Conservation (phyloP, 2,888 invertebrate species). For the Ophonus ardosiacus region DNA sequence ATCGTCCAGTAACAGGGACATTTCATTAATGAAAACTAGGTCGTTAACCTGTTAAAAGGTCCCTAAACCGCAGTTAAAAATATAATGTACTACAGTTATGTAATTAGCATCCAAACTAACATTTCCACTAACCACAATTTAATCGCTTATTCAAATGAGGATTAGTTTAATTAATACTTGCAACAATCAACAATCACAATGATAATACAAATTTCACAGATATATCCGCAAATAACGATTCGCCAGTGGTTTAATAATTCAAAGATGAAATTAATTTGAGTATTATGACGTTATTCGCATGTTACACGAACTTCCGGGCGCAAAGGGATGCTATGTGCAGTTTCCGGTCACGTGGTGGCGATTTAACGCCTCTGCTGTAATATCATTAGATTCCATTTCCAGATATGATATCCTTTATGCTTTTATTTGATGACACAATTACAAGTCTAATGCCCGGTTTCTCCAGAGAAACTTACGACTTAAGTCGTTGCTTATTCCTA, state of each 20-base stretch:
- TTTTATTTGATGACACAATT: neutral
- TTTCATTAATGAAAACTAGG: neutral
- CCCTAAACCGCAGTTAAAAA: neutral
- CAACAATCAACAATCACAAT: constrained; percentile 15
- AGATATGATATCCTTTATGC: neutral
- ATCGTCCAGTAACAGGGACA: neutral
- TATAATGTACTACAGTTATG: neutral
- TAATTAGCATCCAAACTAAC: neutral
- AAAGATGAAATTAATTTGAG: constrained; percentile 22
- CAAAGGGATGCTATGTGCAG: constrained; percentile 9
- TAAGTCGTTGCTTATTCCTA: no score
- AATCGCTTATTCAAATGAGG: constrained; percentile 4
- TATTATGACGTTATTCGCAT: constrained; percentile 13
- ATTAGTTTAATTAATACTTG: constrained; percentile 1
- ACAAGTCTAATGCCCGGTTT: no score
- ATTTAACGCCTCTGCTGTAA: neutral
- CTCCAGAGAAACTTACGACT: no score
- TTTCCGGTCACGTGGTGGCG: constrained; percentile 3
- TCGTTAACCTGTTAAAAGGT: neutral
- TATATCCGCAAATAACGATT: neutral
- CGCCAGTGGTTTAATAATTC: constrained; percentile 19
- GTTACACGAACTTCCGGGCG: constrained; percentile 24
- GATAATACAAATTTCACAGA: constrained; percentile 35
- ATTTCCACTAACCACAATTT: neutral
- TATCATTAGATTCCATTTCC: neutral